phyloP scores from a whole-genome alignment of 2,797 vertebrate genomes.

The Acrossocheilus wenchowensis region DNA sequence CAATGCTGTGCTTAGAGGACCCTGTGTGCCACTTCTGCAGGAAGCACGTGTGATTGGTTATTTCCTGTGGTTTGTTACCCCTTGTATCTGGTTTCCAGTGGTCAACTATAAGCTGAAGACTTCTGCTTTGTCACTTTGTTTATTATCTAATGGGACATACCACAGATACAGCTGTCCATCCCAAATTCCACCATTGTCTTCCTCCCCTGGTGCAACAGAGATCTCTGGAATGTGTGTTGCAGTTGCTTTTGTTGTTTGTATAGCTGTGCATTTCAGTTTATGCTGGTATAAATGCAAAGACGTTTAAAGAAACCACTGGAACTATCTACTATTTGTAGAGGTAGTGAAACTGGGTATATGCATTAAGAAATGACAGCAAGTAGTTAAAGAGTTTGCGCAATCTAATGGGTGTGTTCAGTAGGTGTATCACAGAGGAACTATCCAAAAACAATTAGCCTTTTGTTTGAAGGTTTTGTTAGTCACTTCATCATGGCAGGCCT shows the following conservation, averaged over 20 bases:
- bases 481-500: not conserved
- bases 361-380: slow-evolving; percentile 58
- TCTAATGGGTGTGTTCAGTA: slow-evolving; percentile 75
- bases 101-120: slow-evolving; percentile 57
- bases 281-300: not conserved
- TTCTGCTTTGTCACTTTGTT: slow-evolving; percentile 49
- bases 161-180: slow-evolving; percentile 45
- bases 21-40: slow-evolving; percentile 65
- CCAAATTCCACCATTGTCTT: slow-evolving; percentile 16
- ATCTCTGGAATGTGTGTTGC: slow-evolving; percentile 48
- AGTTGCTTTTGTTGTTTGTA: slow-evolving; percentile 45
- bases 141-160: slow-evolving; percentile 55
- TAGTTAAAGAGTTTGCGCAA: slow-evolving; percentile 64
- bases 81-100: slow-evolving; percentile 50
- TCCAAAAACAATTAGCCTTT: slow-evolving; percentile 26
- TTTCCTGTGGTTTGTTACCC: slow-evolving; percentile 52
- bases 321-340: not conserved
- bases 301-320: not conserved
- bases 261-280: slow-evolving; percentile 40
- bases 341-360: not conserved
- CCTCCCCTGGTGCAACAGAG: slow-evolving; percentile 53
- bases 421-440: slow-evolving; percentile 65
- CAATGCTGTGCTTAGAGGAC: slow-evolving; percentile 70
- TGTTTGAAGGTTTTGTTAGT: slow-evolving; percentile 2
- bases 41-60: slow-evolving; percentile 65